phyloP scores from a whole-genome alignment of 1,140 invertebrate species.

The Leptestheria dahalacensis region DNA sequence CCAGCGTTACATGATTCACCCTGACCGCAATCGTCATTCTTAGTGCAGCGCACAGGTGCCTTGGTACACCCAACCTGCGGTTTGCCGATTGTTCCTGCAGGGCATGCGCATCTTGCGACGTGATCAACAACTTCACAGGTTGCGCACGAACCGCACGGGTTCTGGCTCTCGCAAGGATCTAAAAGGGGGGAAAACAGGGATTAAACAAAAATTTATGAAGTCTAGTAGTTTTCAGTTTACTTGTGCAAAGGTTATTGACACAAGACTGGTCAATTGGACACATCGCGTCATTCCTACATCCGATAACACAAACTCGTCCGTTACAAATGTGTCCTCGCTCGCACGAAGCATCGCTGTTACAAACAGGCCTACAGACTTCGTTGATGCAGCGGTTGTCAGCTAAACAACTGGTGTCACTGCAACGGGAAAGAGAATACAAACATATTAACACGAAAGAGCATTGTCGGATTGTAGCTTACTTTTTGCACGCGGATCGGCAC shows the following conservation, averaged over 20 bases:
- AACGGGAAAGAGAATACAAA: neutral
- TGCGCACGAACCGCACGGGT: slow-evolving; percentile 63
- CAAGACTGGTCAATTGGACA: slow-evolving; percentile 58
- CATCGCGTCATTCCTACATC: slow-evolving; percentile 51
- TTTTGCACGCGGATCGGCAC: slow-evolving; percentile 56
- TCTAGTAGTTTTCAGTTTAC: no score
- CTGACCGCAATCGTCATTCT: slow-evolving; percentile 36
- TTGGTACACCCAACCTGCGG: slow-evolving; percentile 27
- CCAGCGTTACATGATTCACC: slow-evolving; percentile 41
- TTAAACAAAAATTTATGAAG: no score
- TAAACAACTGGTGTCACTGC: slow-evolving; percentile 59
- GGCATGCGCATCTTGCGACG: slow-evolving; percentile 63
- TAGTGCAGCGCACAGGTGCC: slow-evolving; percentile 45
- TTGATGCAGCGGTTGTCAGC: slow-evolving; percentile 66
- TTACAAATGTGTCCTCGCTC: slow-evolving; percentile 65
- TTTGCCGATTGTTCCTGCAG: slow-evolving; percentile 26
- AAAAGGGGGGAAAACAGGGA: neutral
- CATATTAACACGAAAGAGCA: neutral
- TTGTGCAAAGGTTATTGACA: slow-evolving; percentile 49
- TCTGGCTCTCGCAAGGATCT: slow-evolving; percentile 50
- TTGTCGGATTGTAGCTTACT: slow-evolving; percentile 32
- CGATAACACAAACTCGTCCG: slow-evolving; percentile 59
- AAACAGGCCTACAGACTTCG: slow-evolving; percentile 62
- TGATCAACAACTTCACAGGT: slow-evolving; percentile 66
- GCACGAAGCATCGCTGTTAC: slow-evolving; percentile 68